phyloP scores from a whole-genome alignment of 92 coral and sea anemone species.

The Scolanthus callimorphus region DNA sequence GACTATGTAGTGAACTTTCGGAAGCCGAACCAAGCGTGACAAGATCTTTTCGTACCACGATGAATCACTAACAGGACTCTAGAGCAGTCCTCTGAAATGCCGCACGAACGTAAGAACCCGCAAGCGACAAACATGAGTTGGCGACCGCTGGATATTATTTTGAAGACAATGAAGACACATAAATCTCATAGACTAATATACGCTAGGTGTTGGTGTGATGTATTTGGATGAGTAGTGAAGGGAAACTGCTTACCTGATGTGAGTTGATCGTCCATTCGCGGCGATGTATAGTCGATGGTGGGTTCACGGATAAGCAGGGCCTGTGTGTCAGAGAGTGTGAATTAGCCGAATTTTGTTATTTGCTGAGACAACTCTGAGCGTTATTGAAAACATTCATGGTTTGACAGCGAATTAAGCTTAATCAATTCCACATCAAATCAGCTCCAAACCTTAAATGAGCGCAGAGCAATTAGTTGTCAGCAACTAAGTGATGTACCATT shows the following conservation, averaged over 20 bases:
- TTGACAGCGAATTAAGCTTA: constrained; percentile 88
- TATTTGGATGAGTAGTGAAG: too few relatives aligned
- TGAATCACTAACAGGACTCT: too few relatives aligned
- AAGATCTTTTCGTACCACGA: not conserved
- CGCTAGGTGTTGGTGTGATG: too few relatives aligned
- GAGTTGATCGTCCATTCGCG: constrained; percentile 44
- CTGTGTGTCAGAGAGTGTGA: constrained; percentile 55
- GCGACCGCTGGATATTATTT: too few relatives aligned
- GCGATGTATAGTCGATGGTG: not conserved
- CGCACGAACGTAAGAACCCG: too few relatives aligned
- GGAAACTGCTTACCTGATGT: not conserved
- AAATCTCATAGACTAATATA: too few relatives aligned
- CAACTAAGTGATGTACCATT: constrained; percentile 81
- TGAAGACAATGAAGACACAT: too few relatives aligned
- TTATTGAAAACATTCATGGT: constrained; percentile 89
- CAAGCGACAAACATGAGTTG: too few relatives aligned
- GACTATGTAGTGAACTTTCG: too few relatives aligned
- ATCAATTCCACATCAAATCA: constrained; percentile 96
- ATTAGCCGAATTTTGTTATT: constrained; percentile 72
- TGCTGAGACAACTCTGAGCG: constrained; percentile 75
- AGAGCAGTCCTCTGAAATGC: too few relatives aligned
- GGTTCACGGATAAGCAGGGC: constrained; percentile 33
- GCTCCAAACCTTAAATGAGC: constrained; percentile 95
- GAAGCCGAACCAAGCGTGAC: not conserved
- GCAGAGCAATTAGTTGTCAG: constrained; percentile 87